phyloP scores from a whole-genome alignment of 2,797 vertebrate genomes.

The Mastacembelus armatus region DNA sequence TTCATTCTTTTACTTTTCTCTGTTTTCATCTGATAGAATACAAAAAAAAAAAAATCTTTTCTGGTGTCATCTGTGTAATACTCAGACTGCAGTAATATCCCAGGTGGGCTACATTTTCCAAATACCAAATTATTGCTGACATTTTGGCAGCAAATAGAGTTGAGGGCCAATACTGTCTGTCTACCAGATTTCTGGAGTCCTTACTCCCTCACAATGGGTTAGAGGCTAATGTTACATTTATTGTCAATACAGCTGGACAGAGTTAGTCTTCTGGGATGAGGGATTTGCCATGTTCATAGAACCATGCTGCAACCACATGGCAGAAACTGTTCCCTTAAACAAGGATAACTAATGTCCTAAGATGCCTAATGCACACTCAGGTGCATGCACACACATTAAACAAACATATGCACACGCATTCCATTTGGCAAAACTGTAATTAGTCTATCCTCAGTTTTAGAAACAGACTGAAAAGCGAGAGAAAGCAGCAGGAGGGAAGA shows the following conservation, averaged over 20 bases:
- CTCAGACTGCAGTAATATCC: slow-evolving; percentile 46
- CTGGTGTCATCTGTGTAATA: slow-evolving; percentile 32
- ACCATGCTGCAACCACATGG: slow-evolving; percentile 57
- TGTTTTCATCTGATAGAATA: slow-evolving; percentile 34
- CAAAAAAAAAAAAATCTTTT: slow-evolving; percentile 30
- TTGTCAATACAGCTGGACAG: slow-evolving; percentile 69
- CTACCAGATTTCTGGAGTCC: slow-evolving; percentile 35
- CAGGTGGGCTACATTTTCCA: slow-evolving; percentile 57
- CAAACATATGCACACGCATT: slow-evolving; percentile 41
- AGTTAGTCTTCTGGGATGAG: slow-evolving; percentile 55
- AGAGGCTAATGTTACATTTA: slow-evolving; percentile 65
- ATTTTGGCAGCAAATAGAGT: slow-evolving; percentile 71
- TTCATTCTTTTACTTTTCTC: slow-evolving; percentile 34
- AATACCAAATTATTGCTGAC: slow-evolving; percentile 74
- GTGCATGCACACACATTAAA: slow-evolving; percentile 20
- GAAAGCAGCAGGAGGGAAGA: slow-evolving; percentile 50
- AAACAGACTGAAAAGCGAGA: slow-evolving; percentile 27
- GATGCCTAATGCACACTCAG: slow-evolving; percentile 27
- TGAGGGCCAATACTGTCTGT: slow-evolving; percentile 48
- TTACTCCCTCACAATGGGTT: slow-evolving; percentile 38
- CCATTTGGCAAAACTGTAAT: slow-evolving; percentile 58
- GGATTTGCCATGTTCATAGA: slow-evolving; percentile 47
- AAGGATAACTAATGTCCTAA: slow-evolving; percentile 46
- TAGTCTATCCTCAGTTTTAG: slow-evolving; percentile 42
- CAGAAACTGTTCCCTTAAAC: slow-evolving; percentile 42